Base-by-base conservation (phyloP, 2,888 invertebrate species). In the Malthinus seriepunctatus region DNA sequence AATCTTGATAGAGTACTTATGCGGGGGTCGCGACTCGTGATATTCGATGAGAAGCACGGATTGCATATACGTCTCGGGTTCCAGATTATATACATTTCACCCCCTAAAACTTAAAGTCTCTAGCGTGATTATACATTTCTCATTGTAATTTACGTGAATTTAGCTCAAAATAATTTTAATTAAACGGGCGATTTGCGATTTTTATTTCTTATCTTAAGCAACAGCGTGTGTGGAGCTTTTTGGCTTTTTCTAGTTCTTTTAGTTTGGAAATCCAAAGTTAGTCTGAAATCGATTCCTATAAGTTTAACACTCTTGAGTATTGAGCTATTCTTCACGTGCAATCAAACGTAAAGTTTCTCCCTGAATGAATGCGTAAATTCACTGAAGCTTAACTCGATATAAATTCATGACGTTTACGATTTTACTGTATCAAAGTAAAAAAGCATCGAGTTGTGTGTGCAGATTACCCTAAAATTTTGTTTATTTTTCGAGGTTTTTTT, bases 281-380 rank as follows among this genome's bases (percentile, higher is more conserved):
- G 57, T 53, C 57, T 56, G 63, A 64, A 62, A 65, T 67, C 67
- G 65, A 67, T 65, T 65, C 63, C 56, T 57, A n/a, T n/a, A 67
- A 67, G 62, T 65, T 66, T 65, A 67, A 69, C 73, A 73, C 73
- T 73, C 68, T 65, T 67, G 68, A 71, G 71, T 73, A 72, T 73
- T 71, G 71, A 72, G 71, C 73, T 71, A 75, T 75, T 74, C 73
- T 75, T 74, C 75, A 74, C 71, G 73, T 72, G 74, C 75, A 76
- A 74, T 75, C 76, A 73, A 68, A 74, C 76, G 76, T 74, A 69
- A 73, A 76, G 67, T 73, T 76, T 75, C 73, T 71, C 73, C 72
- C 71, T 72, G 75, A 75, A 71, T 69, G 73, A 70, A 68, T 73
- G 72, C 70, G 71, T 73, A 72, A 73, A 73, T 73, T 70, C 68